phyloP scores from a whole-genome alignment of 2,797 vertebrate genomes.

The Premnoplex brunnescens region DNA sequence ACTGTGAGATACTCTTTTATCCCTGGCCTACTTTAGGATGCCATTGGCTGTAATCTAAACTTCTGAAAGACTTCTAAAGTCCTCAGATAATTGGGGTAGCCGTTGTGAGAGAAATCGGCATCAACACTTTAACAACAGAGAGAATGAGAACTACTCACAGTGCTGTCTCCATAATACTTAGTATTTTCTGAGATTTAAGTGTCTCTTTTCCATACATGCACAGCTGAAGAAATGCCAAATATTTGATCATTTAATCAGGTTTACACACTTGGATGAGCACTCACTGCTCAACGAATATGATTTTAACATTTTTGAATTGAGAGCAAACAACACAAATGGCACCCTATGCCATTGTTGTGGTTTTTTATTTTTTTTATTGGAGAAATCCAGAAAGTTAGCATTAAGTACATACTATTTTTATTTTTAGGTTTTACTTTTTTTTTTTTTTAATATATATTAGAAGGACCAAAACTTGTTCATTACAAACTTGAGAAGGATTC shows the following conservation, averaged over 20 bases:
- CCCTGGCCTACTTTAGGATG: slow-evolving; percentile 62
- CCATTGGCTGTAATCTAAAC: slow-evolving; percentile 54
- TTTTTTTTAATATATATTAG: background rate
- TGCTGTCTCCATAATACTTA: background rate
- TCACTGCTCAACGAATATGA: background rate
- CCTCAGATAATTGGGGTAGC: slow-evolving; percentile 27
- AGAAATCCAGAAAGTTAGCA: background rate
- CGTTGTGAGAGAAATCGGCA: slow-evolving; percentile 3
- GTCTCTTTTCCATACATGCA: background rate
- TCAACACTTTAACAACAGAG: background rate
- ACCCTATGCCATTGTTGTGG: background rate
- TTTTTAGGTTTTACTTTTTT: background rate
- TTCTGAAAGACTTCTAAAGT: slow-evolving; percentile 54
- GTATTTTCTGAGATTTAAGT: background rate
- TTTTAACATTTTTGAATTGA: background rate
- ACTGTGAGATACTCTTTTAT: slow-evolving; percentile 59
- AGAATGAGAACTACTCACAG: background rate
- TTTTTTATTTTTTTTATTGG: background rate
- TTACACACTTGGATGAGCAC: background rate
- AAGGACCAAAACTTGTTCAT: background rate
- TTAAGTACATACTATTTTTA: background rate
- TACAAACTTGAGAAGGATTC: background rate
- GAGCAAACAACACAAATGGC: background rate
- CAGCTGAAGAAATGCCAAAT: background rate
- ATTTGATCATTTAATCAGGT: slow-evolving; percentile 8